phyloP scores from a whole-genome alignment of 2,888 invertebrate species.

The Pherbina coryleti region DNA sequence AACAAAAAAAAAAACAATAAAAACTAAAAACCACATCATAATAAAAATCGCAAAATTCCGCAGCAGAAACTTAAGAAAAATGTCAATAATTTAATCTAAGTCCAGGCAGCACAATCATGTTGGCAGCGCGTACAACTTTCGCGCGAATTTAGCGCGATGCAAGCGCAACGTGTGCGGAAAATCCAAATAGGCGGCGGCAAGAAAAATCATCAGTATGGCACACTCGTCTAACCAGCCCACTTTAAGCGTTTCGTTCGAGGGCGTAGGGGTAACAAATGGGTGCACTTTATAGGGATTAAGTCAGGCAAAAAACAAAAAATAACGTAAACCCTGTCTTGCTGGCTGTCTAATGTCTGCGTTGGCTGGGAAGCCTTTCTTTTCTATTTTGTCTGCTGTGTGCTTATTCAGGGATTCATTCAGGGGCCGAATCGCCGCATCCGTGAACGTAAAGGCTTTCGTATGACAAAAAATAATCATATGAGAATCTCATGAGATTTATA shows the following conservation, averaged over 20 bases:
- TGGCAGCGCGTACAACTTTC: constrained; percentile 41
- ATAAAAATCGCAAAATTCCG: constrained; percentile 23
- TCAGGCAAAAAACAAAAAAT: not conserved
- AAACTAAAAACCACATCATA: not conserved
- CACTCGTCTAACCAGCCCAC: not conserved
- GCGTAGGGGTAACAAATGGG: not conserved
- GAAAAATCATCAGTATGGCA: not conserved
- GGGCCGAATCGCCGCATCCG: too few species aligned
- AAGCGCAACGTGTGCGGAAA: constrained; percentile 8
- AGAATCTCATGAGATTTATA: too few species aligned
- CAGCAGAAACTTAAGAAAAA: constrained; percentile 15
- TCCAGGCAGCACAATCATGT: constrained; percentile 43
- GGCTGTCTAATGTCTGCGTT: not conserved
- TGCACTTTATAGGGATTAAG: not conserved
- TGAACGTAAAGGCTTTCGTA: too few species aligned
- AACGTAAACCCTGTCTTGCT: not conserved
- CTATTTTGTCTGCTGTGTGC: not conserved
- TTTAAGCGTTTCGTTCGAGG: not conserved
- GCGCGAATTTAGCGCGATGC: not conserved
- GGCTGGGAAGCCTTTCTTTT: not conserved
- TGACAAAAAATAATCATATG: too few species aligned
- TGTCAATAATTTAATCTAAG: constrained; percentile 28
- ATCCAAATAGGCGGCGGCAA: not conserved
- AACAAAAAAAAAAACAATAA: not conserved
- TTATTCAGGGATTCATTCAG: constrained; percentile 13